Conservation (phyloP, 1,140 invertebrate species). For the Berghia stephanieae region DNA sequence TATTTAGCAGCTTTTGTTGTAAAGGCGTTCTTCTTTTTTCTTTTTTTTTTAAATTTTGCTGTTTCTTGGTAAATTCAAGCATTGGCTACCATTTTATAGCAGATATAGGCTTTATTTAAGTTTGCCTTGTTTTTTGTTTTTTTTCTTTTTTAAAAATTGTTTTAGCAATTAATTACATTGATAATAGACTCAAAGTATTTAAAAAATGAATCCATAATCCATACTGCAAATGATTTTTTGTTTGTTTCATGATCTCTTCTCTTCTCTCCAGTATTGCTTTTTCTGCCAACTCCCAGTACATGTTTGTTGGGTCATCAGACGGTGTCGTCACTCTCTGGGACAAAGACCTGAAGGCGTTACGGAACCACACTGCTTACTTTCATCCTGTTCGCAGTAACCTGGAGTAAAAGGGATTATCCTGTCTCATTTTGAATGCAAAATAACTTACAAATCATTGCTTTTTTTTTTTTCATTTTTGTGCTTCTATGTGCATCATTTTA, state of each 20-base stretch:
- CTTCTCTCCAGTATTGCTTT: conserved; percentile 71
- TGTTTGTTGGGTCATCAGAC: conserved; percentile 72
- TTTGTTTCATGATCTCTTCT: conserved; percentile 11
- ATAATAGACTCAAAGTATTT: too few species aligned
- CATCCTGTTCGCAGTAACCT: conserved; percentile 22
- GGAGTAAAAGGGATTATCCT: not conserved
- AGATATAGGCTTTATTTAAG: not conserved
- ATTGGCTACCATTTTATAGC: not conserved
- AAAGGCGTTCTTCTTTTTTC: too few species aligned
- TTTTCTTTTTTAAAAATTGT: not conserved
- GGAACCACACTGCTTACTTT: conserved; percentile 24
- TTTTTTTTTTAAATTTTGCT: too few species aligned
- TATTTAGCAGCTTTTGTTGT: too few species aligned
- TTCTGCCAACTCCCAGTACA: conserved; percentile 73
- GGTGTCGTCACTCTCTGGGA: conserved; percentile 74
- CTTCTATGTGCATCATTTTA: not conserved
- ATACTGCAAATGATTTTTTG: not conserved
- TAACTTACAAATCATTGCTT: not conserved
- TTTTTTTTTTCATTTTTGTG: not conserved
- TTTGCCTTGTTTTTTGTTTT: not conserved
- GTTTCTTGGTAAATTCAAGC: not conserved
- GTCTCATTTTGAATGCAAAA: not conserved
- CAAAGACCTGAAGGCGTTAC: conserved; percentile 44
- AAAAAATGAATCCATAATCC: not conserved
- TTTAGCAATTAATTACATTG: too few species aligned